Conservation (phyloP, 2,113 vertebrate genomes). For the Eulacestoma nigropectus region DNA sequence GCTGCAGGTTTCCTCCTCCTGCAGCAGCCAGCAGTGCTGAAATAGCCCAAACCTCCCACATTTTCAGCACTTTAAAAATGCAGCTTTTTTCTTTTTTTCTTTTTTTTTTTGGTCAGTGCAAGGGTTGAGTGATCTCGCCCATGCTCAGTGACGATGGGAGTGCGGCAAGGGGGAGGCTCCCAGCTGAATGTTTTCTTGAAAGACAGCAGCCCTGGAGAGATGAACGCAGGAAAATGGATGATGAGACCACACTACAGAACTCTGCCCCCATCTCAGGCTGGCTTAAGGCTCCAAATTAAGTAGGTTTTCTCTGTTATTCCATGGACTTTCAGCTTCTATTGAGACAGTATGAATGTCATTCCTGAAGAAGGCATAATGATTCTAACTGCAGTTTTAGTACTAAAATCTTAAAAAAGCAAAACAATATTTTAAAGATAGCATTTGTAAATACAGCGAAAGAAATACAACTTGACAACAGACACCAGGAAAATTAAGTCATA, state of each 20-base stretch:
- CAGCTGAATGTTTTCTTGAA: not conserved
- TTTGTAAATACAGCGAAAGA: not conserved
- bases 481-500: not conserved
- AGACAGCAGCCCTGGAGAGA: not conserved
- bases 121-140: not conserved
- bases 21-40: not conserved
- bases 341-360: not conserved
- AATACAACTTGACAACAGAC: not conserved
- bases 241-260: not conserved
- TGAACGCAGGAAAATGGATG: rapidly evolving
- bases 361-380: not conserved
- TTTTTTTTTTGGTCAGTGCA: not conserved
- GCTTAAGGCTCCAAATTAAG: not conserved
- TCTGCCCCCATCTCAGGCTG: not conserved
- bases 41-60: not conserved
- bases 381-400: not conserved
- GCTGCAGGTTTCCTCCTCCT: not conserved
- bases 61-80: not conserved
- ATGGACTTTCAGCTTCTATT: not conserved
- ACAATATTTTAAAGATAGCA: not conserved
- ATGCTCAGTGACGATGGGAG: rapidly evolving
- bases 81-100: not conserved
- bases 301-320: not conserved
- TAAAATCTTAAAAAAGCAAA: not conserved
- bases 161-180: not conserved